A percentile compares a stretch with the other conserved stretches of the same genome.
phyloP scores from a whole-genome alignment of 2,113 vertebrate species.

The Lampris megalopsis region DNA sequence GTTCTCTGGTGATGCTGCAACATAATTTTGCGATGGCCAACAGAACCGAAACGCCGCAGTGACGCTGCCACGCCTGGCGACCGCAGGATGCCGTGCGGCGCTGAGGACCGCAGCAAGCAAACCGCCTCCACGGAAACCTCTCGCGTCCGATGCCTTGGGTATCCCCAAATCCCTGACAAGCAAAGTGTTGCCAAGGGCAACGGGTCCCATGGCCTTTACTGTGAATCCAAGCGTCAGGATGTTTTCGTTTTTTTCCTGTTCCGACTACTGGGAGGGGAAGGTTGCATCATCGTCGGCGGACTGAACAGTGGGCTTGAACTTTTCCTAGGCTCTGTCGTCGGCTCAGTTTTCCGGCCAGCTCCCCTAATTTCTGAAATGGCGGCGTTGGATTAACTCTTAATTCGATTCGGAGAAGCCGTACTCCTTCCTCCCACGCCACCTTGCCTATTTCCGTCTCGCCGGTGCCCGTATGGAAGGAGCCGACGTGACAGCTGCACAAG shows the following conservation, averaged over 20 bases:
- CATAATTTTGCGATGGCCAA: constrained; percentile 90
- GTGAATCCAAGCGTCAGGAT: constrained; percentile 30
- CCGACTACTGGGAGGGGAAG: constrained; percentile 22
- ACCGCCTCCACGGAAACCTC: constrained; percentile 39
- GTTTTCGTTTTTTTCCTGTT: constrained; percentile 41
- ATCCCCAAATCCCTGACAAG: constrained; percentile 36
- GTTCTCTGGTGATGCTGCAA: constrained; percentile 90
- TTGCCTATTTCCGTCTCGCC: neutral
- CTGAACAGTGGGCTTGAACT: constrained; percentile 16
- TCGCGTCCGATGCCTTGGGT: constrained; percentile 40
- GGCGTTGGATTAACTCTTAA: neutral
- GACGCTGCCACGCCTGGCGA: constrained; percentile 32
- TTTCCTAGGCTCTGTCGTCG: constrained; percentile 4
- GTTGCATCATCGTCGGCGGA: neutral
- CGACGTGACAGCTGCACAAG: constrained; percentile 32
- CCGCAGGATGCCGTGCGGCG: neutral
- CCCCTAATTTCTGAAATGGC: neutral
- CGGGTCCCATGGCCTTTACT: constrained; percentile 8
- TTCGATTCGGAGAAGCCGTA: neutral
- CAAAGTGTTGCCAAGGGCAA: constrained; percentile 35
- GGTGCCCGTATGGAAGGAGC: neutral
- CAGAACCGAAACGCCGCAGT: constrained; percentile 74
- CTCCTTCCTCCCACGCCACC: neutral
- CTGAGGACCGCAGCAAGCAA: constrained; percentile 10
- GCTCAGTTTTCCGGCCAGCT: neutral